These are phyloP conservation scores for Felis chaus DNA, from an alignment of 2,113 vertebrate species.

Conservation along the genomic window DNA sequence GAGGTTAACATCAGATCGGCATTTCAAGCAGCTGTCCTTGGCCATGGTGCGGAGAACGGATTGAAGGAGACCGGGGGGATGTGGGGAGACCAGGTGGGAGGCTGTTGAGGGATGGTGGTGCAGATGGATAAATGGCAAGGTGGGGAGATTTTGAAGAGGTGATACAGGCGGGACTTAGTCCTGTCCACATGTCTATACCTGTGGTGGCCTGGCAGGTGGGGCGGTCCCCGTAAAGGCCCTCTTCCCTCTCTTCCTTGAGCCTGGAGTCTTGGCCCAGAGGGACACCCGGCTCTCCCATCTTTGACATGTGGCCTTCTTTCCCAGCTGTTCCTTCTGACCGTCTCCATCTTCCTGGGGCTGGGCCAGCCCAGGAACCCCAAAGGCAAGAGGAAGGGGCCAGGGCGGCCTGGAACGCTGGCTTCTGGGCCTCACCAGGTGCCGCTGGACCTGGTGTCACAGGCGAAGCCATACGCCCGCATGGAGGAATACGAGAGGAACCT, in stretches of 20 bases:
- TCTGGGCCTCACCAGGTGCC: slow-evolving; percentile 64
- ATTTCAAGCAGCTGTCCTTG: not conserved
- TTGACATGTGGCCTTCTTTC: slow-evolving; percentile 52
- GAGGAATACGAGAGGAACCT: slow-evolving; percentile 89
- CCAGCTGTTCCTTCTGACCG: slow-evolving; percentile 83
- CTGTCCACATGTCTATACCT: too few species aligned
- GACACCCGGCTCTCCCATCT: not conserved
- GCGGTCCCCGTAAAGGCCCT: too few species aligned
- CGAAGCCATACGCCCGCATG: slow-evolving; percentile 77
- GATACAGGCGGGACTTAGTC: not conserved
- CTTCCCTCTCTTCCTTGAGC: not conserved
- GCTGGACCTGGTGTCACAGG: slow-evolving; percentile 76
- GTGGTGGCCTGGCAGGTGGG: not conserved
- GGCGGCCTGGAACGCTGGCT: slow-evolving; percentile 45
- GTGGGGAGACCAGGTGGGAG: not conserved
- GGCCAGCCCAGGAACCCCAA: slow-evolving; percentile 78
- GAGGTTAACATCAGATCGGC: not conserved
- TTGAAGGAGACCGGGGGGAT: not conserved
- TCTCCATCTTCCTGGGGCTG: slow-evolving; percentile 79
- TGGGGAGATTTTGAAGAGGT: not conserved
- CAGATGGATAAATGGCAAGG: not conserved
- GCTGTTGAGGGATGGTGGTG: not conserved
- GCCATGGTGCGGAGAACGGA: not conserved
- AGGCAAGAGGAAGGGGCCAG: slow-evolving; percentile 79
- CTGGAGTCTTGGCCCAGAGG: not conserved